Base-by-base conservation (phyloP, 2,797 vertebrate species). In the Dicrostonyx torquatus region DNA sequence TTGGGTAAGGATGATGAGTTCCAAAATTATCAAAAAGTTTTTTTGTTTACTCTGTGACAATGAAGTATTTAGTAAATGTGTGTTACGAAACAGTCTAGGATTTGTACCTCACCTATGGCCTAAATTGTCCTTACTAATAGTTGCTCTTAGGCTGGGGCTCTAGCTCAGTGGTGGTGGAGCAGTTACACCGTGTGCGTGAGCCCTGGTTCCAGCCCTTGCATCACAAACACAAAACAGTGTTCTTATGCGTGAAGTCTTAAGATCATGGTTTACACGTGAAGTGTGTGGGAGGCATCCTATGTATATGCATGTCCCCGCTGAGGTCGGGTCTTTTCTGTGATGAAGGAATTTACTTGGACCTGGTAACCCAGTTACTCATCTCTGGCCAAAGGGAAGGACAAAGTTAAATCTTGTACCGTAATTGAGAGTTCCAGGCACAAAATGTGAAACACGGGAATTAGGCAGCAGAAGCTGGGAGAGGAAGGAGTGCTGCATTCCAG, bases 391-490 rank as follows among this genome's bases (percentile, higher is more conserved):
- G 68, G 91, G 89, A 86, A 88, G 77, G 53, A 48, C 0, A 87
- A 68, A 88, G 76, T 87, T 93, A 77, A 91, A 73, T 95, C 86
- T 91, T 87, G 24, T n/a, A 18, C 80, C 55, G 40, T 20, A 75
- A 60, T 55, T 64, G 6, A 31, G 34, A 92, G 5, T 34, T 60
- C 60, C 6, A 62, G 68, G 11, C 70, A 75, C 50, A 84, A 88
- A 90, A 62, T 2, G 48, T 96, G 87, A 0, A 64, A 62, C 58
- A 37, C 43, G 89, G 58, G 22, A 53, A 48, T n/a, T 53, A 15
- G 31, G 26, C 50, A 82, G 34, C 50, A 58, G 24, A 90, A 40
- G 29, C 87, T 50, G 75, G 45, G 15, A 77, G 76, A 48, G 15
- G 26, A 76, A 31, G 45, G 26, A 50, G 18, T 64, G 73, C 20